These are phyloP conservation scores for Alloplasta piceator DNA, from an alignment of 2,888 invertebrate species.

Conservation along the genomic window DNA sequence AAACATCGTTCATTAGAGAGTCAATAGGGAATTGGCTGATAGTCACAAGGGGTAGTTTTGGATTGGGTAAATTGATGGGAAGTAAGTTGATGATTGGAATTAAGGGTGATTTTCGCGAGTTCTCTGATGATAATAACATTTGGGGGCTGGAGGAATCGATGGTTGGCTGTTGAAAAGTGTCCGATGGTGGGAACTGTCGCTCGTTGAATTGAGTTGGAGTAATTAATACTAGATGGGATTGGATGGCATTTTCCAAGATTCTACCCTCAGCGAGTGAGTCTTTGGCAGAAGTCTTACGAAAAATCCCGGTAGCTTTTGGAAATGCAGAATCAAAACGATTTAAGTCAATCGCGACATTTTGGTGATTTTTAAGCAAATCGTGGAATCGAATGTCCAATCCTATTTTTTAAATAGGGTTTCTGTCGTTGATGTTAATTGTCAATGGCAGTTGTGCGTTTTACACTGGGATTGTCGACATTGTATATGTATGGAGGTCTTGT, in stretches of 20 bases:
- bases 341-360: too few species aligned
- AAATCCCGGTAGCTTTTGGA: background rate
- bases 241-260: background rate
- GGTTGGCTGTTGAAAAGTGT: background rate
- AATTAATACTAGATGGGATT: constrained; percentile 31
- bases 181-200: constrained; percentile 25
- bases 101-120: too few species aligned
- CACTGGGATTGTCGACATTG: background rate
- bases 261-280: background rate
- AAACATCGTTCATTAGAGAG: too few species aligned
- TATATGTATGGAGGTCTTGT: constrained; percentile 20
- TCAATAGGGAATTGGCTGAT: too few species aligned
- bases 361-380: background rate
- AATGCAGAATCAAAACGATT: background rate
- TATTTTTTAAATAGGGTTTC: background rate
- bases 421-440: background rate
- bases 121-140: too few species aligned
- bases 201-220: background rate
- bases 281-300: background rate
- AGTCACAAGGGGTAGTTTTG: too few species aligned
- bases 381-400: background rate
- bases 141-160: too few species aligned
- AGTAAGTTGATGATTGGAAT: too few species aligned
- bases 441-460: constrained; percentile 1
- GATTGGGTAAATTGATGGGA: too few species aligned